Evolutionary conservation across 2,888 invertebrate species (phyloP).

Genomic region (Coecobrya sp.): DNA sequence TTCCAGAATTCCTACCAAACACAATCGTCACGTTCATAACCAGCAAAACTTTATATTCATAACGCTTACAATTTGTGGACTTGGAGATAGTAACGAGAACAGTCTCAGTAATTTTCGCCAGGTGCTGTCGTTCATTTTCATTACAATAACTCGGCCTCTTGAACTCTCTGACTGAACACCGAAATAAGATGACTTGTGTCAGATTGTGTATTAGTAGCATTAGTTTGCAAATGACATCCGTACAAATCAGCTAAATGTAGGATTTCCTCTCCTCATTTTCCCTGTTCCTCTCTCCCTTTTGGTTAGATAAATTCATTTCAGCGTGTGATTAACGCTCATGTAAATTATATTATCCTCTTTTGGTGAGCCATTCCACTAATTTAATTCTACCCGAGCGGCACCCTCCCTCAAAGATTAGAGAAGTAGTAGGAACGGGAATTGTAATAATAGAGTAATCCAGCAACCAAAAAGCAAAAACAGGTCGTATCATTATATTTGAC

Average conservation of each 20-base stretch:
- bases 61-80: neutral
- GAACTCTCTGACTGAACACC: neutral
- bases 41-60: neutral
- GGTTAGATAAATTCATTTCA: constrained; percentile 3
- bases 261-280: neutral
- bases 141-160: neutral
- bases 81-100: neutral
- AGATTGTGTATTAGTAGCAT: neutral
- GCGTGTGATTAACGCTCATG: constrained; percentile 47
- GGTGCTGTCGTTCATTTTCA: constrained; percentile 22
- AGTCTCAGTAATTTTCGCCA: constrained; percentile 16
- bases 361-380: constrained; percentile 14
- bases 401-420: neutral
- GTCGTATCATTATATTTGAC: constrained; percentile 26
- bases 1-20: neutral
- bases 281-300: neutral
- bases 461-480: neutral
- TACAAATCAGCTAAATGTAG: constrained; percentile 9
- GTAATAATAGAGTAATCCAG: neutral
- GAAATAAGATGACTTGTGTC: neutral
- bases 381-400: neutral
- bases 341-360: constrained; percentile 37
- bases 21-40: neutral
- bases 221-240: neutral
- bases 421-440: neutral